A percentile compares a stretch with the other conserved stretches of the same genome.
Evolutionary conservation across 2,113 vertebrate genomes (phyloP).

Genomic region (Pelmatolapia mariae): DNA sequence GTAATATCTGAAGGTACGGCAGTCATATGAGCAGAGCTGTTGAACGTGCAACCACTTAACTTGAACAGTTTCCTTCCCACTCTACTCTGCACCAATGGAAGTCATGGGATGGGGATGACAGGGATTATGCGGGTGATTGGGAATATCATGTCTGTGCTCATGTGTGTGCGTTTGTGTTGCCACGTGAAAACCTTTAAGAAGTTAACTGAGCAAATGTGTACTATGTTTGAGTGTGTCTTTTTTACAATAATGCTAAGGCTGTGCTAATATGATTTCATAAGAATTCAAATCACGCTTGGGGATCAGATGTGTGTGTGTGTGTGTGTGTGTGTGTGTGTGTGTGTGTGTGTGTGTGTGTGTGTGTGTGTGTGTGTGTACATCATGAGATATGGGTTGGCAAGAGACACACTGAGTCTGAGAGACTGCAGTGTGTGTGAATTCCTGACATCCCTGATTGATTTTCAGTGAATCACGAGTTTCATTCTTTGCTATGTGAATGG

Average conservation of each 20-base stretch:
- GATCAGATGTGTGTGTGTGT: background rate
- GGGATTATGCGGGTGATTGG: constrained; percentile 36
- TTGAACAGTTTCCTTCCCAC: background rate
- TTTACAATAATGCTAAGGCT: background rate
- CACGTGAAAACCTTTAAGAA: constrained; percentile 8
- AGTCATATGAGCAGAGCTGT: constrained; percentile 59
- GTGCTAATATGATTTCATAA: background rate
- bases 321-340: background rate
- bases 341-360: background rate
- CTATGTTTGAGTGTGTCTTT: background rate
- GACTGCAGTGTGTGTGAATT: background rate
- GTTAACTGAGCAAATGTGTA: background rate
- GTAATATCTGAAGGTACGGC: constrained; percentile 59
- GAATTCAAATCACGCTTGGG: constrained; percentile 6
- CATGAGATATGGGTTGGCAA: constrained; percentile 9
- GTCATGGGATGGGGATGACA: constrained; percentile 59
- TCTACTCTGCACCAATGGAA: constrained; percentile 29
- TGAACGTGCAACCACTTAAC: constrained; percentile 66
- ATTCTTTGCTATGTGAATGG: background rate
- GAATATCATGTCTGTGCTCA: constrained; percentile 4
- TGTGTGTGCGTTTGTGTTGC: background rate
- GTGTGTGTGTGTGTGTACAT: background rate
- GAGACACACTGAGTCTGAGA: background rate
- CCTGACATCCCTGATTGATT: background rate
- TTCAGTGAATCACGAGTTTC: background rate